Base-by-base conservation (phyloP, 2,113 vertebrate species). In the Rhegmatorhina hoffmannsi region DNA sequence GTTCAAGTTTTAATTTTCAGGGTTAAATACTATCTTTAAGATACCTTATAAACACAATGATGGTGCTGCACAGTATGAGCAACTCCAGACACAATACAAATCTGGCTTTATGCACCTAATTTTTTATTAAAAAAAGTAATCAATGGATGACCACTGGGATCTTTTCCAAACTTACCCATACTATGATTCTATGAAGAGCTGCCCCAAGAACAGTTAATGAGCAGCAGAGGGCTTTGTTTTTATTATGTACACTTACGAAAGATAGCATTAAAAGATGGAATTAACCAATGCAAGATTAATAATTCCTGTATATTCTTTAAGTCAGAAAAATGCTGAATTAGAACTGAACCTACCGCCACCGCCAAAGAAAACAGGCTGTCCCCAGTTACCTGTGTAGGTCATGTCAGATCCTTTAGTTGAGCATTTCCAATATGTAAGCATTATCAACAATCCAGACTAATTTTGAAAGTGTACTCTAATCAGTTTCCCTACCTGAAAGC, bases 221-320 rank as follows among this genome's bases (percentile, higher is more conserved):
- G 25, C 18, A 80, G 62, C n/a, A 75, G 28, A 40, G 34, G 6
- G 59, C 59, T 69, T 53, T 62, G 7, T 1, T 56, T 91, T 67
- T 63, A 55, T 43, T 62, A 53, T 3, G 13, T 28, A 44, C 7
- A 9, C 5, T 56, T 76, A 59, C 0, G 3, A 87, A 87, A 77
- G 12, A 49, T 38, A 78, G 29, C 12, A 75, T 15, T 36, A 70
- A 56, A 87, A 82, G n/a, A 76, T 3, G 5, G 26, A 60, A 68
- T 46, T 26, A 77, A 83, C 9, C n/a, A 55, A 33, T 10, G 17
- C n/a, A 88, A 79, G 31, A 83, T 29, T 34, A 66, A 4, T 33
- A 76, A 64, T 14, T 70, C 0, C 2, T 6, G 0, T n/a, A 33
- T 6, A 17, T 58, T 76, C 58, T 34, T 0, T 8, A 62, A 69